Evolutionary conservation across 2,797 vertebrate species (phyloP).

Genomic region (Simalia tracyae): DNA sequence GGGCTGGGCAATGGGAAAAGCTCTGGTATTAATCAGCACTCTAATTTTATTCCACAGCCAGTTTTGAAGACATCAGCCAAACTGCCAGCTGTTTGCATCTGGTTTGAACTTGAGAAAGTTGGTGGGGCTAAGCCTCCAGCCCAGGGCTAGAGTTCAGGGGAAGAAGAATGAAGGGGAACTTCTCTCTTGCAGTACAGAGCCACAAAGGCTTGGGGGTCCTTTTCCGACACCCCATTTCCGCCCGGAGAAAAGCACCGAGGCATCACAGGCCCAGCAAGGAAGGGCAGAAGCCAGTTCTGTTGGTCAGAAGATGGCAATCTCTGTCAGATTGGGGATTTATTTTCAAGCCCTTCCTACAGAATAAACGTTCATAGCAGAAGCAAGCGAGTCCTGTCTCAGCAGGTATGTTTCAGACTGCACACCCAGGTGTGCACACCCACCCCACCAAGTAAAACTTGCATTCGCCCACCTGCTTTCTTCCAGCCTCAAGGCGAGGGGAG

Average conservation of each 20-base stretch:
- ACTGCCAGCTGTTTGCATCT: neutral
- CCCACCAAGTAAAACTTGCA: neutral
- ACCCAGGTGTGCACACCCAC: neutral
- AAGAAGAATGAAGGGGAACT: neutral
- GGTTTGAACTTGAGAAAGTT: neutral
- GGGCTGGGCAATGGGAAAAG: neutral
- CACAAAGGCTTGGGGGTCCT: neutral
- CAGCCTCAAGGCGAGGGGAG: neutral
- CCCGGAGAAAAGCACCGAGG: neutral
- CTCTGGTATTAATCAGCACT: neutral
- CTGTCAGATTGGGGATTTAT: accelerated
- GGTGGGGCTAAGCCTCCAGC: neutral
- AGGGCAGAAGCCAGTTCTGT: too few species aligned
- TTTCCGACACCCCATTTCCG: neutral
- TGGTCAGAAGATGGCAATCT: neutral
- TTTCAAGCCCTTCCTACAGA: neutral
- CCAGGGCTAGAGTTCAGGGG: neutral
- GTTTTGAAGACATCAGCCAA: neutral
- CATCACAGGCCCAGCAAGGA: neutral
- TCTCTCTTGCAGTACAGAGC: neutral
- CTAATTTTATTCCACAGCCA: neutral
- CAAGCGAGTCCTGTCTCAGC: neutral
- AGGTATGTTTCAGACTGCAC: neutral
- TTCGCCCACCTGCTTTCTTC: neutral
- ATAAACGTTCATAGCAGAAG: neutral